A percentile compares a stretch with the other conserved stretches of the same genome.
Conservation (phyloP, 2,888 invertebrate species). For the Odontocolon sp. region DNA sequence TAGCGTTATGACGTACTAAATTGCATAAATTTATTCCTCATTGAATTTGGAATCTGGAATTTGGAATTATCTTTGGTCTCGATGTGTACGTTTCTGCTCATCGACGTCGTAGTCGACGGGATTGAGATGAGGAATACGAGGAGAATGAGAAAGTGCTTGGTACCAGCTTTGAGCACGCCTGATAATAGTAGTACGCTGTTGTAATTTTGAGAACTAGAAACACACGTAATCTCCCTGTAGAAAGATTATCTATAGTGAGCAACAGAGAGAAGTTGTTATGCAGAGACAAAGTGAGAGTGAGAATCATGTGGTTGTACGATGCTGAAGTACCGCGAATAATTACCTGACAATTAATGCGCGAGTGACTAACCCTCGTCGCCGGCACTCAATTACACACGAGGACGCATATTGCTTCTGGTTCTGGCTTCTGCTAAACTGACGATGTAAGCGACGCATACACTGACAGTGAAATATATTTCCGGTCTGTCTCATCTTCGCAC, state of each 20-base stretch:
- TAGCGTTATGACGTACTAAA: constrained; percentile 41
- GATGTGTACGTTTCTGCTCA: neutral
- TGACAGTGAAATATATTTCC: constrained; percentile 25
- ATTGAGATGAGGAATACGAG: neutral
- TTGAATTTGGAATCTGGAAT: constrained; percentile 65
- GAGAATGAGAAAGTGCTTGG: neutral
- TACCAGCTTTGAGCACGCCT: neutral
- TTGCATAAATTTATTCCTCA: constrained; percentile 63
- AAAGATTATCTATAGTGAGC: neutral
- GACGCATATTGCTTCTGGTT: constrained; percentile 29
- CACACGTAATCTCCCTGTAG: neutral
- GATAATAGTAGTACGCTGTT: neutral
- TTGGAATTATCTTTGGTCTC: neutral
- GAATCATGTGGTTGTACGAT: constrained; percentile 16
- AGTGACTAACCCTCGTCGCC: constrained; percentile 11
- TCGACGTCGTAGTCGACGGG: neutral
- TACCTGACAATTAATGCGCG: constrained; percentile 41
- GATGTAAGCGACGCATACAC: neutral
- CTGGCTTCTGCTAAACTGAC: constrained; percentile 24
- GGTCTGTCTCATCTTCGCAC: neutral
- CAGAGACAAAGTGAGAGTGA: neutral
- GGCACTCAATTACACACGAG: constrained; percentile 39
- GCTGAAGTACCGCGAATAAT: constrained; percentile 20
- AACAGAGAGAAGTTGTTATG: neutral
- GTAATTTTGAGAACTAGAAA: constrained; percentile 19